Base-by-base conservation (phyloP, 2,113 vertebrate genomes). In the Loxodonta africana region DNA sequence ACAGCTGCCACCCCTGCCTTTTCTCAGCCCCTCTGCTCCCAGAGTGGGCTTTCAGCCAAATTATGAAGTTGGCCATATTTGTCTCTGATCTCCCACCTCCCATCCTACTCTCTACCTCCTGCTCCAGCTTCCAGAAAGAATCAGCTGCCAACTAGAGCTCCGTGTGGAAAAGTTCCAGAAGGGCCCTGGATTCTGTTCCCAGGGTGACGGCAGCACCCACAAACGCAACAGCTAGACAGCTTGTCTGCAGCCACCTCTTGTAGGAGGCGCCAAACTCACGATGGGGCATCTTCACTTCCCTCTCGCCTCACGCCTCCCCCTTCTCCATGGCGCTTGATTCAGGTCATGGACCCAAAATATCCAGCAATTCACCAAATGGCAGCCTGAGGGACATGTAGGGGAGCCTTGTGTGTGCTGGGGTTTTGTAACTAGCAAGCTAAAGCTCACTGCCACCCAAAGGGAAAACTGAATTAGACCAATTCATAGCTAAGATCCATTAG, bases 401-500 rank as follows among this genome's bases (percentile, higher is more conserved):
- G 28, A 46, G 51, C 65, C 48, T 33, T 48, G 1, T 21, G 6
- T 11, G 2, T 73, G 17, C 44, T 41, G 3, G 33, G 18, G 7
- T 69, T 48, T 65, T 48, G 23, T 30, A 41, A 48, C n/a, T 62
- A n/a, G 33, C 25, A 85, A 85, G 63, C 28, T 53, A 76, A 92
- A 94, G 25, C 48, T 83, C 86, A 85, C 17, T n/a, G 63, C 9
- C 14, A 41, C 69, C 48, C 84, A 76, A 90, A 84, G 80, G 76
- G 17, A 92, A 83, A 87, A 83, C 25, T 2, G 0, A 77, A 74
- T 82, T 82, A 74, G 18, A 51, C 92, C 7, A 8, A 96, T 81
- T 89, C 87, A 71, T 73, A 60, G n/a, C 77, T 60, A 94, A 92
- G 71, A 85, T 65, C 46, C 60, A 77, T 73, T 84, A 88, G 5